Evolutionary conservation across 2,797 vertebrate genomes (phyloP).

Genomic region (Enteromius argenteus): DNA sequence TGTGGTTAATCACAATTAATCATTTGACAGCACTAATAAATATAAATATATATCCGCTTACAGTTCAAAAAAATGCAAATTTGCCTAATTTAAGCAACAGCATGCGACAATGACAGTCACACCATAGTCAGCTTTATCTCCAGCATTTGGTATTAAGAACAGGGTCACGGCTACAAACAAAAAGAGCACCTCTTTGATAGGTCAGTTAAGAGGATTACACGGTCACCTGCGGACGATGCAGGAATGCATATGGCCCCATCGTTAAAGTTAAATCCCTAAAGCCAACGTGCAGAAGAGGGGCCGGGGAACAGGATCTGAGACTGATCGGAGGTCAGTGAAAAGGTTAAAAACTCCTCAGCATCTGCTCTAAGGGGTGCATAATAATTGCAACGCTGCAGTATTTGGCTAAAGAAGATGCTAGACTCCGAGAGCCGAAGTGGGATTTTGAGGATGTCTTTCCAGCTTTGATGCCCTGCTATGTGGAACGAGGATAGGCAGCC

Average conservation of each 20-base stretch:
- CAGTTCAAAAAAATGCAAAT: background rate
- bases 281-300: background rate
- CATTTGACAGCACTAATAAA: too few relatives aligned
- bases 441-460: constrained; percentile 26
- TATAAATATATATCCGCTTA: background rate
- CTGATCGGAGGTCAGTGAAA: constrained; percentile 34
- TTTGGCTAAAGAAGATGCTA: constrained; percentile 56
- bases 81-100: background rate
- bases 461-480: constrained; percentile 24
- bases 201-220: constrained; percentile 72
- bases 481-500: constrained; percentile 44
- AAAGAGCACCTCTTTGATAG: constrained; percentile 60
- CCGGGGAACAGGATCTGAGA: background rate
- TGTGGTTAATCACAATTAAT: too few relatives aligned
- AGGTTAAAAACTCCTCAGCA: constrained; percentile 33
- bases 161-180: constrained; percentile 10
- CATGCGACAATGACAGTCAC: background rate
- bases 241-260: constrained; percentile 44
- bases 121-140: background rate
- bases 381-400: constrained; percentile 24
- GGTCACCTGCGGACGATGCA: constrained; percentile 66
- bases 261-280: constrained; percentile 29
- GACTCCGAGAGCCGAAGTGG: constrained; percentile 25
- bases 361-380: background rate
- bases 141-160: background rate